Base-by-base conservation (phyloP, 2,113 vertebrate genomes). In the Coryphaenoides rupestris region DNA sequence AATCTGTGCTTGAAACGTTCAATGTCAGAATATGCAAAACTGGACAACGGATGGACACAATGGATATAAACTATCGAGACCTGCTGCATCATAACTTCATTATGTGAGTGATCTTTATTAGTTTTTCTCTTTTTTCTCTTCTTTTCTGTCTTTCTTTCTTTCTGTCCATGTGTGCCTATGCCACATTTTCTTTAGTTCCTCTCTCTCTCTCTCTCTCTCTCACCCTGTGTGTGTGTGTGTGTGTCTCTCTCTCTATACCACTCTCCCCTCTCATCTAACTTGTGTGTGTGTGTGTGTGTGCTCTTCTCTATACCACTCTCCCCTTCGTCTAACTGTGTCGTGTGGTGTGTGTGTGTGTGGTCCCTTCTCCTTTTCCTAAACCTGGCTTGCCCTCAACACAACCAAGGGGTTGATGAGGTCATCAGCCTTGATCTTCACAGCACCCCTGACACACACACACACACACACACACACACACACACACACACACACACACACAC, bases 351-450 rank as follows among this genome's bases (percentile, higher is more conserved):
- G 40, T 45, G 40, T 45, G 40, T 45, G 40, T 45, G 40, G 5
- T 5, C 13, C 5, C 62, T 19, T 54, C 19, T 62, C n/a, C n/a
- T n/a, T n/a, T n/a, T n/a, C n/a, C 17, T 55, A 22, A 67, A 74
- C 66, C 67, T 62, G 63, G n/a, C n/a, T 72, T 63, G 79, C 67
- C 74, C 76, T n/a, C n/a, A n/a, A n/a, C 72, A 73, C 70, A 67
- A 83, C 5, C 40, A 45, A 16, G 76, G 72, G n/a, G n/a, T n/a
- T 72, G 74, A 76, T 87, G 84, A 87, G 85, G 80, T 87, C 86
- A 83, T 81, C 79, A 70, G 60, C 47, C 59, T 56, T 72, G 73
- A 83, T 83, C 59, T 72, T 72, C 58, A 61, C 74, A 75, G 71
- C 21, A 55, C 63, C 4, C 49, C 50, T 22, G 5, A 2, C 62